Conservation (phyloP, 2,888 invertebrate species). For the Pseudococcus longispinus region DNA sequence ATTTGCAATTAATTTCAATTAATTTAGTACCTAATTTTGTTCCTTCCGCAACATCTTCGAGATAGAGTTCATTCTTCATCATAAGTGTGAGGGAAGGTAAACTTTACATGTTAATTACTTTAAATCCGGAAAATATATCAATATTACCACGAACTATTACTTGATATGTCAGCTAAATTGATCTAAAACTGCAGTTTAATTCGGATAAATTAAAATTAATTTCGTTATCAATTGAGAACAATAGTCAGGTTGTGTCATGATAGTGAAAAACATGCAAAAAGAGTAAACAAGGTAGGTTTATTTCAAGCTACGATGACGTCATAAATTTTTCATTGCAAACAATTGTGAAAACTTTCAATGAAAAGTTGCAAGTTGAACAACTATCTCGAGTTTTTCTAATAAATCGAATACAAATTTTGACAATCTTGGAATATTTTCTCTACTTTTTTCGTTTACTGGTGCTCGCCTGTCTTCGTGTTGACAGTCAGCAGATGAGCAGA, state of each 20-base stretch:
- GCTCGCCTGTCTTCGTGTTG: no score
- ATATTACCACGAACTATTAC: neutral
- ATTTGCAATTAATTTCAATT: neutral
- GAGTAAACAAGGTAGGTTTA: neutral
- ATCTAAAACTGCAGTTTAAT: neutral
- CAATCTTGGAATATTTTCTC: no score
- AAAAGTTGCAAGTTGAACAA: no score
- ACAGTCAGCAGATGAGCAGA: no score
- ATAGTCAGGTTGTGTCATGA: constrained; percentile 6
- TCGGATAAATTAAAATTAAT: neutral
- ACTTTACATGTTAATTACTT: neutral
- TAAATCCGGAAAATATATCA: neutral
- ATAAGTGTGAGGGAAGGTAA: neutral
- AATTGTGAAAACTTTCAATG: no score
- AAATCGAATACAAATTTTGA: no score
- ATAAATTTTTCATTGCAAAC: no score
- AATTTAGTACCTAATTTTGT: constrained; percentile 1
- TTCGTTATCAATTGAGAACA: neutral
- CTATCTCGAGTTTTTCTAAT: no score
- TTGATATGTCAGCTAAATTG: neutral
- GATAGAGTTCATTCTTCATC: constrained; percentile 40
- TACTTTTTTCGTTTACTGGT: no score
- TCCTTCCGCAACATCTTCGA: constrained; percentile 35
- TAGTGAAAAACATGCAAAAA: neutral
- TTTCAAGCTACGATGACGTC: neutral